Evolutionary conservation across 1,140 invertebrate species (phyloP).

Genomic region (Heliothis subflexa): DNA sequence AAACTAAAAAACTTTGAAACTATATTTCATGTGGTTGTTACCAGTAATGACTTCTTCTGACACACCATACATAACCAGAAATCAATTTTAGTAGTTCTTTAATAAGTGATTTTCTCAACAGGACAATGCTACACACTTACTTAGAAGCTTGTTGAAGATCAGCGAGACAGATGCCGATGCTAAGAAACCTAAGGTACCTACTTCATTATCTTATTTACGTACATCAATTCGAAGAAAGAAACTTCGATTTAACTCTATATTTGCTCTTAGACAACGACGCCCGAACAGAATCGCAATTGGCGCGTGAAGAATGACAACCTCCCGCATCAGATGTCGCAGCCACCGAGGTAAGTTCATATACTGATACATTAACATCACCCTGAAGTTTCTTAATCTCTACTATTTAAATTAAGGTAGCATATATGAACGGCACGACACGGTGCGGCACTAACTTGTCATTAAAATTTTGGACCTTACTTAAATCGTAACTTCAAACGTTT

Average conservation of each 20-base stretch:
- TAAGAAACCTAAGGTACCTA: slow-evolving; percentile 62
- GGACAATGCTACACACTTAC: slow-evolving; percentile 71
- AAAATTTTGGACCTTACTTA: too few relatives aligned
- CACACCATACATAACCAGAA: too few relatives aligned
- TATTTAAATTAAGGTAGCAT: too few relatives aligned
- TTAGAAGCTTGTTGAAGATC: slow-evolving; percentile 75
- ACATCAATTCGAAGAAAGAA: neutral
- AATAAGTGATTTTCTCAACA: slow-evolving; percentile 39
- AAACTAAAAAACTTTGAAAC: too few relatives aligned
- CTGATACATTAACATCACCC: neutral
- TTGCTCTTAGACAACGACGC: neutral
- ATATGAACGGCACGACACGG: too few relatives aligned
- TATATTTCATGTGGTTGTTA: too few relatives aligned
- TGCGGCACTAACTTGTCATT: too few relatives aligned
- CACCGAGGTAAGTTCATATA: slow-evolving; percentile 44
- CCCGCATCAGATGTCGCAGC: neutral
- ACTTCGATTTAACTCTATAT: neutral
- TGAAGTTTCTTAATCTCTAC: too few relatives aligned
- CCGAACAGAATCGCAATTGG: slow-evolving; percentile 55
- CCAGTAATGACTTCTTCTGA: too few relatives aligned
- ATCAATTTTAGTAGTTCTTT: neutral
- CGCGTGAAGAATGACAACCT: slow-evolving; percentile 56
- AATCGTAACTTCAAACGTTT: too few relatives aligned
- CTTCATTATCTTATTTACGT: too few relatives aligned
- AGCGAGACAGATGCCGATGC: slow-evolving; percentile 66